A percentile compares a stretch with the other conserved stretches of the same genome.
Evolutionary conservation across 1,140 invertebrate genomes (phyloP).

Genomic region (Drosophila sp.): DNA sequence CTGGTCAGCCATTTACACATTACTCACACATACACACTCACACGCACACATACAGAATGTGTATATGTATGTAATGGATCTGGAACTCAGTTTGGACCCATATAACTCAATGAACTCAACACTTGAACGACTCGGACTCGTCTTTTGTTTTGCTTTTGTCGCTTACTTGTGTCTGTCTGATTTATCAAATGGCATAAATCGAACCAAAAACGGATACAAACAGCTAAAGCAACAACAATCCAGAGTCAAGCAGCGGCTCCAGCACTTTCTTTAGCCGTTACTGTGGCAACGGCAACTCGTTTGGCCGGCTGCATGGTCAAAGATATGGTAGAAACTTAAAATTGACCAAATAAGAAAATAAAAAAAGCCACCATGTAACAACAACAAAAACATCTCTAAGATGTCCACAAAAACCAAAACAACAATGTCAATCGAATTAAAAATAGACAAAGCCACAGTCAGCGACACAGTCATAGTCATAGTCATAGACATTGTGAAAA

Average conservation of each 20-base stretch:
- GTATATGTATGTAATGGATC: slow-evolving; percentile 17
- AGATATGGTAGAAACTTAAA: slow-evolving; percentile 72
- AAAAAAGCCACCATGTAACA: slow-evolving; percentile 31
- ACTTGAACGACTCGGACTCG: slow-evolving; percentile 9
- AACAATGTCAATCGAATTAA: slow-evolving; percentile 55
- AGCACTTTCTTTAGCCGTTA: slow-evolving; percentile 69
- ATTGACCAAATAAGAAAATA: slow-evolving; percentile 31
- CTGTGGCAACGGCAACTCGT: slow-evolving; percentile 56
- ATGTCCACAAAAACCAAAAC: slow-evolving; percentile 27
- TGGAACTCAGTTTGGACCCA: slow-evolving; percentile 44
- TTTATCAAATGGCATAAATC: slow-evolving; percentile 79
- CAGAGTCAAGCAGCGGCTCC: slow-evolving; percentile 59
- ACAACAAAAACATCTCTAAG: slow-evolving; percentile 40
- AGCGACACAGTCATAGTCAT: slow-evolving; percentile 31
- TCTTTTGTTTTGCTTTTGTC: slow-evolving; percentile 20
- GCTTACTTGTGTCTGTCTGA: slow-evolving; percentile 41
- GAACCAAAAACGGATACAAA: slow-evolving; percentile 80
- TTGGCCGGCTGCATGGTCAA: slow-evolving; percentile 55
- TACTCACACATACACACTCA: slow-evolving; percentile 36
- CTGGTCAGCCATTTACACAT: slow-evolving; percentile 31
- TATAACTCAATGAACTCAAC: slow-evolving; percentile 67
- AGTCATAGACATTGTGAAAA: no score
- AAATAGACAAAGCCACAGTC: slow-evolving; percentile 54
- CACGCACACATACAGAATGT: neutral
- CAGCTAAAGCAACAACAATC: slow-evolving; percentile 58